Evolutionary conservation across 2,888 invertebrate species (phyloP).

Genomic region (Acronicta alni): DNA sequence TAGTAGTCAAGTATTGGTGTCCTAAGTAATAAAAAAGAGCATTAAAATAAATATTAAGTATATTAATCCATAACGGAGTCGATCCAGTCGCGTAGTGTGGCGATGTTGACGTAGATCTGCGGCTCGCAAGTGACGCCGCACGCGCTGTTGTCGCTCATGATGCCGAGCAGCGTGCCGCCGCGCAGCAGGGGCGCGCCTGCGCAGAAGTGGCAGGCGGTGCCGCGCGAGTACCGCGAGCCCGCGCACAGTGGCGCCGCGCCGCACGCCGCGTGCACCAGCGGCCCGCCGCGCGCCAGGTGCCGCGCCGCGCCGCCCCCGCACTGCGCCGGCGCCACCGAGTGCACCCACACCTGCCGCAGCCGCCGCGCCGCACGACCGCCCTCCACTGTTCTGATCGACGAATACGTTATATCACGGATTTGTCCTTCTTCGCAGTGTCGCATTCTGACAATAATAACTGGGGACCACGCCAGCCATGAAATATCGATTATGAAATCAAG

Average conservation of each 20-base stretch:
- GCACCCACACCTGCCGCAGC: conserved; percentile 57
- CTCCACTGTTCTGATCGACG: conserved; percentile 50
- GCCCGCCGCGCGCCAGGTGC: conserved; percentile 56
- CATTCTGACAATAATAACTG: too few species aligned
- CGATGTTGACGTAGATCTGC: conserved; percentile 70
- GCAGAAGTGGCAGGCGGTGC: conserved; percentile 72
- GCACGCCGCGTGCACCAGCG: conserved; percentile 41
- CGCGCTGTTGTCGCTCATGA: conserved; percentile 68
- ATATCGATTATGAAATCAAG: too few species aligned
- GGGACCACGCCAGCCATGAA: too few species aligned
- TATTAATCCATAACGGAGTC: conserved; percentile 53
- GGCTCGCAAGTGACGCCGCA: conserved; percentile 78
- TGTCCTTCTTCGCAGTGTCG: neutral
- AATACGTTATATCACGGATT: neutral
- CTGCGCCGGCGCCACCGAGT: conserved; percentile 48
- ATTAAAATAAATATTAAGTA: conserved; percentile 14
- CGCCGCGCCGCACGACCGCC: conserved; percentile 46
- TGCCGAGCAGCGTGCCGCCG: conserved; percentile 59
- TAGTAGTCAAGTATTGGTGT: too few species aligned
- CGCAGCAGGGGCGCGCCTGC: conserved; percentile 76
- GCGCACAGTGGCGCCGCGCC: conserved; percentile 60
- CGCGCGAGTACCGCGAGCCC: conserved; percentile 58
- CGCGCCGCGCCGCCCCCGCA: conserved; percentile 58
- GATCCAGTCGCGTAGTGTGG: conserved; percentile 70
- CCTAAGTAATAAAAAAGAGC: conserved; percentile 19